Conservation (phyloP, 2,797 vertebrate species). For the Gymnocypris eckloni region DNA sequence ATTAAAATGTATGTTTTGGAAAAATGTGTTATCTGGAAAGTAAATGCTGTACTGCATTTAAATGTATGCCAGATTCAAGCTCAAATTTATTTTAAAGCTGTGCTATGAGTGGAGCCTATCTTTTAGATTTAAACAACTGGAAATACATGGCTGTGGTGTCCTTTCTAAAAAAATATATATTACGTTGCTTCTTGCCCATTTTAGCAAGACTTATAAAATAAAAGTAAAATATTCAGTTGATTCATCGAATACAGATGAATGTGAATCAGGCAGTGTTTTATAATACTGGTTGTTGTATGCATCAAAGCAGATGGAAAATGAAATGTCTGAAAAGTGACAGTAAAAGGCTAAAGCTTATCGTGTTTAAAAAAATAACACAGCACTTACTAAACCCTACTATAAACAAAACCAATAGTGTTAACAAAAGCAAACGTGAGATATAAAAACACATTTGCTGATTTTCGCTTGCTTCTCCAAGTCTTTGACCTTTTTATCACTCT, state of each 20-base stretch:
- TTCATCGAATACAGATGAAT: not conserved
- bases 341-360: not conserved
- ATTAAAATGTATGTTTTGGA: not conserved
- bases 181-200: not conserved
- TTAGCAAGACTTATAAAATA: not conserved
- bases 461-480: not conserved
- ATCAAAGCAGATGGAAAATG: not conserved
- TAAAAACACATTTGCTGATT: not conserved
- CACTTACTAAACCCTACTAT: not conserved
- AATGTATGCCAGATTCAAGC: not conserved
- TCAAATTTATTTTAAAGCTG: not conserved
- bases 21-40: not conserved
- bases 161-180: not conserved
- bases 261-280: not conserved
- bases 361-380: not conserved
- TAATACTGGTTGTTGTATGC: not conserved
- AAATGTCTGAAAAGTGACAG: not conserved
- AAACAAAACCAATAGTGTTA: not conserved
- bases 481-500: not conserved
- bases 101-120: not conserved
- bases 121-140: not conserved
- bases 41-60: not conserved
- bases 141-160: not conserved
- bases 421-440: not conserved
- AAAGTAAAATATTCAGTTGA: not conserved